Evolutionary conservation across 2,888 invertebrate genomes (phyloP).

Genomic region (Sisyra nigra): DNA sequence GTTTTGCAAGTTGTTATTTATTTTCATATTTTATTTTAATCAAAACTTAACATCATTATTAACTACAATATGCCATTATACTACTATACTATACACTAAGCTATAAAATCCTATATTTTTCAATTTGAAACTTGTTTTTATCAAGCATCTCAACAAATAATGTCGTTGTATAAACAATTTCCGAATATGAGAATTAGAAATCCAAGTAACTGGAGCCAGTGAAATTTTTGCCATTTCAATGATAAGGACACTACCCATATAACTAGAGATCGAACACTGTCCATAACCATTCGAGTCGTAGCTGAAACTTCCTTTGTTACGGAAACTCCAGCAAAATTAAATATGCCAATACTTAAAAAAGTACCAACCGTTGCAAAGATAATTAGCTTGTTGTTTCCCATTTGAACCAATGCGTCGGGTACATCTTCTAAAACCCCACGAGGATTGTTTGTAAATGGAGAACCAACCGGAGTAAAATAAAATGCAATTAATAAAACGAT

Average conservation of each 20-base stretch:
- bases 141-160: conserved; percentile 28
- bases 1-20: no score
- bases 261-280: conserved; percentile 67
- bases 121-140: no score
- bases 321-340: conserved; percentile 82
- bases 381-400: conserved; percentile 46
- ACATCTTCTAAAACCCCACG: conserved; percentile 67
- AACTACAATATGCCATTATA: no score
- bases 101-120: no score
- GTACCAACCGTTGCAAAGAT: conserved; percentile 50
- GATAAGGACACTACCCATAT: conserved; percentile 73
- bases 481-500: conserved; percentile 54
- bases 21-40: no score
- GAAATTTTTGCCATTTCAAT: conserved; percentile 64
- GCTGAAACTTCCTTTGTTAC: conserved; percentile 90
- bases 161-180: conserved; percentile 68
- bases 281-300: conserved; percentile 78
- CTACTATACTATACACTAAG: no score
- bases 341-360: conserved; percentile 76
- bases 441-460: conserved; percentile 62
- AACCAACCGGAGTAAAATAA: conserved; percentile 61
- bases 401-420: conserved; percentile 69
- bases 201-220: conserved; percentile 61
- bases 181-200: conserved; percentile 62
- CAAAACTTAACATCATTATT: no score